phyloP scores from a whole-genome alignment of 2,888 invertebrate species.

The Elaeidobius kamerunicus region DNA sequence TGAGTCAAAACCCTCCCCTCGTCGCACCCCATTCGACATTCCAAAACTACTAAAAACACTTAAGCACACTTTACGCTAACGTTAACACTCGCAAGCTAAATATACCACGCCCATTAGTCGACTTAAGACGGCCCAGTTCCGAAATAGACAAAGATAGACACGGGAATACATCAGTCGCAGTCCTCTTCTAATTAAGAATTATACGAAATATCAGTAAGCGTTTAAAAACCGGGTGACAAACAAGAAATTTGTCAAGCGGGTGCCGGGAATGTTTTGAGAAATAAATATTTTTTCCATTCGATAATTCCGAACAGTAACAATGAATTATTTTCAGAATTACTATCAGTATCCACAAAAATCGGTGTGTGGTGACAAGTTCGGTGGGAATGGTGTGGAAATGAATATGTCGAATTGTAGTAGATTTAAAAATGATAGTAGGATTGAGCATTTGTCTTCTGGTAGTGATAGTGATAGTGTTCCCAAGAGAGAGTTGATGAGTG shows the following conservation, averaged over 20 bases:
- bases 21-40: conserved; percentile 8
- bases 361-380: conserved; percentile 3
- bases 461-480: conserved; percentile 11
- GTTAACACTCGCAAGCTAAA: conserved; percentile 1
- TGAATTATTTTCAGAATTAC: conserved; percentile 28
- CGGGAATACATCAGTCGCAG: conserved; percentile 11
- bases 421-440: neutral
- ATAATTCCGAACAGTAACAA: no score
- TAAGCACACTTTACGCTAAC: conserved; percentile 20
- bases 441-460: no score
- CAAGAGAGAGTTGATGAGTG: conserved; percentile 22
- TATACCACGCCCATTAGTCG: conserved; percentile 18
- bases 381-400: neutral
- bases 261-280: neutral
- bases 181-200: conserved; percentile 23
- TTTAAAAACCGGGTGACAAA: conserved; percentile 6
- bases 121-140: conserved; percentile 20
- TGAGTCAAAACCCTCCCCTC: neutral
- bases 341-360: conserved; percentile 21
- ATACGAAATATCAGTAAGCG: conserved; percentile 14
- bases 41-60: conserved; percentile 24
- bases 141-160: conserved; percentile 26
- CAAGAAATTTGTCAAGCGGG: neutral
- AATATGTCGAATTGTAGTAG: neutral
- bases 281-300: neutral